Evolutionary conservation across 2,797 vertebrate species (phyloP).

Genomic region (Karalla daura): DNA sequence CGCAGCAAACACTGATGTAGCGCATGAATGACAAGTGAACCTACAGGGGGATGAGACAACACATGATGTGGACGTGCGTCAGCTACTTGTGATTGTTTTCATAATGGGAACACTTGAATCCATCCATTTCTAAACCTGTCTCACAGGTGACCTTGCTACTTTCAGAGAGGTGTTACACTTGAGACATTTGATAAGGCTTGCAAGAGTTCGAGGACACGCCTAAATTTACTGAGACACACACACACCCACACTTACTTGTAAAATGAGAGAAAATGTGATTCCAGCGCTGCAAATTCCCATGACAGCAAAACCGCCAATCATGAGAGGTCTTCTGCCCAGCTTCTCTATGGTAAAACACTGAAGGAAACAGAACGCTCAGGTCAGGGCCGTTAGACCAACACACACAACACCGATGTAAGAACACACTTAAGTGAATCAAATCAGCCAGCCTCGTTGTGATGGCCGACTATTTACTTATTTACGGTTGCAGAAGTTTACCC

Average conservation of each 20-base stretch:
- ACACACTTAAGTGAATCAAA: too few species aligned
- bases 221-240: neutral
- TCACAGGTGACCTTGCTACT: neutral
- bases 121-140: neutral
- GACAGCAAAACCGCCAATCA: constrained; percentile 88
- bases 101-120: neutral
- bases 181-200: too few species aligned
- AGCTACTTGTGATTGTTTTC: neutral
- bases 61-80: neutral
- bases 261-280: constrained; percentile 87
- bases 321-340: constrained; percentile 88
- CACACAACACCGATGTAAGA: neutral
- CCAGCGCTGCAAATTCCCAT: constrained; percentile 91
- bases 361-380: constrained; percentile 10
- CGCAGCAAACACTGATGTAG: constrained; percentile 87
- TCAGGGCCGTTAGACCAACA: too few species aligned
- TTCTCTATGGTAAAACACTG: constrained; percentile 93
- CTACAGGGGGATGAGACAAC: constrained; percentile 62
- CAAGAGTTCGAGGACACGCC: too few species aligned
- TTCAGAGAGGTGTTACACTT: too few species aligned
- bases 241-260: constrained; percentile 84
- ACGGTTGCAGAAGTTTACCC: constrained; percentile 77
- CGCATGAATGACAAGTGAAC: constrained; percentile 84
- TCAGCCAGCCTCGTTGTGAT: too few species aligned
- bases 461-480: neutral